A percentile compares a stretch with the other conserved stretches of the same genome.
Conservation (phyloP, 2,888 invertebrate genomes). For the Camptogramma bilineatum region DNA sequence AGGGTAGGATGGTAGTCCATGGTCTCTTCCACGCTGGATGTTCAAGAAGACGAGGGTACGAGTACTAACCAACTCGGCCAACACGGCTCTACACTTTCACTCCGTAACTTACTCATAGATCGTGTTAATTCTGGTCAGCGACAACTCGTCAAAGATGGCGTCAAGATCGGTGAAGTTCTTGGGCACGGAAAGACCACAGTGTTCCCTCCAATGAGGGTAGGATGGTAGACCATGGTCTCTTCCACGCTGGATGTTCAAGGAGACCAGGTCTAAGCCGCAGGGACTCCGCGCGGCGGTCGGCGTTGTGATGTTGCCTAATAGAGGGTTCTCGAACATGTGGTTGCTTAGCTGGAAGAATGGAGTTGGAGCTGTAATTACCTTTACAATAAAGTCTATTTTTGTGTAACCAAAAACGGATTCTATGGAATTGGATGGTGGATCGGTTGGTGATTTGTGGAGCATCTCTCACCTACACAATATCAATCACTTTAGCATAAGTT, state of each 20-base stretch:
- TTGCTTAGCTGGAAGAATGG: slow-evolving; percentile 84
- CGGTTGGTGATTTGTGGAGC: too few relatives aligned
- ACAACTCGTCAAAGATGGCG: slow-evolving; percentile 87
- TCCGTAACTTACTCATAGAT: slow-evolving; percentile 89
- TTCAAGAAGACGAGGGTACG: slow-evolving; percentile 94
- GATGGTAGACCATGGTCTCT: slow-evolving; percentile 94
- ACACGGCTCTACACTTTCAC: too few relatives aligned
- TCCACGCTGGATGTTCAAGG: slow-evolving; percentile 95
- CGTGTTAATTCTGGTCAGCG: slow-evolving; percentile 85
- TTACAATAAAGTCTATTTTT: too few relatives aligned
- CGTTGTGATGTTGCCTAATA: slow-evolving; percentile 52
- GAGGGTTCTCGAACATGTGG: slow-evolving; percentile 87
- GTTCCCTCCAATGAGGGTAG: slow-evolving; percentile 91
- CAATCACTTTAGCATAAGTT: too few relatives aligned
- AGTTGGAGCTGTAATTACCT: too few relatives aligned
- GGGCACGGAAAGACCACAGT: slow-evolving; percentile 89
- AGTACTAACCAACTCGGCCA: too few relatives aligned
- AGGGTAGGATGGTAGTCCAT: too few relatives aligned
- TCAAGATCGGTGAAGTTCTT: slow-evolving; percentile 87
- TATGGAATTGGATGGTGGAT: too few relatives aligned
- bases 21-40: slow-evolving; percentile 95
- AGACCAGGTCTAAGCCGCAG: slow-evolving; percentile 93
- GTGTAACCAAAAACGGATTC: too few relatives aligned
- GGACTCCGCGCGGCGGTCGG: slow-evolving; percentile 54
- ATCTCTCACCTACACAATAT: too few relatives aligned